These are phyloP conservation scores for Porites divaricata DNA, from an alignment of 92 coral and sea anemone genomes.

Conservation along the genomic window DNA sequence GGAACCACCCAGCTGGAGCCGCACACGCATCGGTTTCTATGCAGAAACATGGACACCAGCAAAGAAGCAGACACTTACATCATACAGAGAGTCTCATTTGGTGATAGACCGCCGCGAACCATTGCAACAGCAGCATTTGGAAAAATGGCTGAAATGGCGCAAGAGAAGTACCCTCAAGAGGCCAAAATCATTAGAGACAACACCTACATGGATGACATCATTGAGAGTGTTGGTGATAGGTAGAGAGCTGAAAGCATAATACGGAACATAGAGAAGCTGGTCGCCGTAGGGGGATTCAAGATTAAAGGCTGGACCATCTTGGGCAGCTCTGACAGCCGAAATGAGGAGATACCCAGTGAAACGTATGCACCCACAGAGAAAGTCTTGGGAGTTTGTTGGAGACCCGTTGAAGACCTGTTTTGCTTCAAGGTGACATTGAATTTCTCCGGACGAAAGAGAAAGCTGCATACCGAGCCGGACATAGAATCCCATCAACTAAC, in stretches of 20 bases:
- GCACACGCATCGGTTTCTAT: slow-evolving; percentile 30
- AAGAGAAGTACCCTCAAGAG: background rate
- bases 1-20: slow-evolving; percentile 47
- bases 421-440: slow-evolving; percentile 29
- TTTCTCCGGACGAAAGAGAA: slow-evolving; percentile 26
- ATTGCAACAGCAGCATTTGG: background rate
- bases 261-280: background rate
- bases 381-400: background rate
- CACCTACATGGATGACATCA: background rate
- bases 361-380: background rate
- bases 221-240: slow-evolving; percentile 1
- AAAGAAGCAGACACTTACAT: too few species aligned
- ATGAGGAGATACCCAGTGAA: background rate
- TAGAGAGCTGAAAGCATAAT: background rate
- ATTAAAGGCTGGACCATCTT: background rate
- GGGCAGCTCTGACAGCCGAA: background rate
- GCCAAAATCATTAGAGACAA: background rate
- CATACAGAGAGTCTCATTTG: too few species aligned
- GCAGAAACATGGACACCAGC: background rate
- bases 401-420: background rate
- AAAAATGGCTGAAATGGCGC: background rate
- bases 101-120: too few species aligned
- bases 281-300: background rate
- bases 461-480: slow-evolving; percentile 25
- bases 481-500: slow-evolving; percentile 19